Base-by-base conservation (phyloP, 2,113 vertebrate species). In the Ibidorhyncha struthersii region DNA sequence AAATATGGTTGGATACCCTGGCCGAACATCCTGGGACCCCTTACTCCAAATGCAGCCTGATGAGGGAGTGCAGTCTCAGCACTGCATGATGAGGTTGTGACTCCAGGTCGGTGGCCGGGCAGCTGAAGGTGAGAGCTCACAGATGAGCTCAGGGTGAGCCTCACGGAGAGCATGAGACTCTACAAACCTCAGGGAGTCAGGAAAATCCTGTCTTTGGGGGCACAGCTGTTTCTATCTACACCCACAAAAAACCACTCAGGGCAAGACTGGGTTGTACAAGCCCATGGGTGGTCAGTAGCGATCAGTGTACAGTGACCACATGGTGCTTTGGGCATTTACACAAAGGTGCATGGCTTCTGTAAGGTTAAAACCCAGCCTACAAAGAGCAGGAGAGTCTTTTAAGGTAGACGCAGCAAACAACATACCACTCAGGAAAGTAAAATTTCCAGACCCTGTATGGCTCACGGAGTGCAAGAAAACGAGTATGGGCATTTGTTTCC, bases 251-350 rank as follows among this genome's bases (percentile, higher is more conserved):
- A 10, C 18, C 27, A 5, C 49, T 65, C 20, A 52, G 56, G 47
- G 30, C 40, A 76, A 38, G 40, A 17, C 21, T 12, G 5, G 4
- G 41, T 65, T 72, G 19, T 76, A 50, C 30, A 49, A 69, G 7
- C 12, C 50, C 3, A 2, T 8, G 38, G 62, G 9, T 18, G 0
- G 0, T 38, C 66, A 56, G 40, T 10, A 82, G 49, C 0, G 0
- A 9, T 29, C 0, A 1, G 5, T 34, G 45, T 30, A 12, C 36
- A 13, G 65, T 27, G 61, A 32, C 45, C 4, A 2, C 14, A 3
- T 15, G 38, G 38, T 36, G 11, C 73, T 91, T 50, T 72, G 40
- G 52, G 6, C 43, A 10, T 36, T 83, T 58, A 41, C 49, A 38
- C 53, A 34, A 40, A 73, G 45, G 32, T 72, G 21, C 23, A 22